A percentile compares a stretch with the other conserved stretches of the same genome.
Evolutionary conservation across 1,140 invertebrate genomes (phyloP).

Genomic region (Sitobion miscanthi): DNA sequence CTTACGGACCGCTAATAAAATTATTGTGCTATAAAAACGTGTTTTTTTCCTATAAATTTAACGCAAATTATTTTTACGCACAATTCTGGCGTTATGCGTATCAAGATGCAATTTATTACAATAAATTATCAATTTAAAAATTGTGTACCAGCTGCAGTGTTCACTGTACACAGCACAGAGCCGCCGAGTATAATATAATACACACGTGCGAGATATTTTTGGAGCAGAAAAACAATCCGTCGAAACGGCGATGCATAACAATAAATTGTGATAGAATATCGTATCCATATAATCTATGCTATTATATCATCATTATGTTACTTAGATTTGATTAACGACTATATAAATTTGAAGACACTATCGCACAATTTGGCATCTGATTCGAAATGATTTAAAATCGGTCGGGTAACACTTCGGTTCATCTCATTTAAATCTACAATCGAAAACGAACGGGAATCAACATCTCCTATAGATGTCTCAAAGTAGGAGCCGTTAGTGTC

Average conservation of each 20-base stretch:
- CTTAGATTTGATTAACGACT: background rate
- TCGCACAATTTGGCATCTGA: background rate
- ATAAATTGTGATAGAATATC: background rate
- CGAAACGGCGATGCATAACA: background rate
- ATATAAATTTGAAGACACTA: background rate
- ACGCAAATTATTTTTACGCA: background rate
- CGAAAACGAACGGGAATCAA: background rate
- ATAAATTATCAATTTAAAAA: background rate
- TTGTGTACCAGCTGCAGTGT: background rate
- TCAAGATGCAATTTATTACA: background rate
- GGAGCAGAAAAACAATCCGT: conserved; percentile 2
- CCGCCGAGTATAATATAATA: background rate
- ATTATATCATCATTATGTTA: background rate
- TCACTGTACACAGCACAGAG: background rate
- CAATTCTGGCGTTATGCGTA: background rate
- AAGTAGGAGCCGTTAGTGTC: background rate
- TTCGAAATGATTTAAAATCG: background rate
- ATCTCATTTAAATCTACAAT: background rate
- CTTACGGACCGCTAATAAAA: background rate
- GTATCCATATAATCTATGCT: background rate
- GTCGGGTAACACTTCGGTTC: background rate
- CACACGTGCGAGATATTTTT: background rate
- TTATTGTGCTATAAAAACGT: background rate
- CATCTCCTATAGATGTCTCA: background rate
- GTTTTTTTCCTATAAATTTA: background rate